Conservation (phyloP, 37 sponge, comb jelly and placozoan genomes). For the Corticium candelabrum region DNA sequence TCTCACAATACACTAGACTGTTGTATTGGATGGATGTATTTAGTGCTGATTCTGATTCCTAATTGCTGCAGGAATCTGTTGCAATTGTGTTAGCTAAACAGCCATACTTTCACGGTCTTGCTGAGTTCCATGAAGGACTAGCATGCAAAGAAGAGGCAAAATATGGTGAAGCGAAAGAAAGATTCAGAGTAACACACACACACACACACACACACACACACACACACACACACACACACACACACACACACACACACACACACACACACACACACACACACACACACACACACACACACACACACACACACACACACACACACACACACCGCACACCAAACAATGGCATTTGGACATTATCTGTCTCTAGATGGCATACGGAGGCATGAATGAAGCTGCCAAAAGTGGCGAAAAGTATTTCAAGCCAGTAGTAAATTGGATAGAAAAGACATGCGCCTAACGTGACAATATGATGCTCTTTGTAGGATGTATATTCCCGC, state of each 20-base stretch:
- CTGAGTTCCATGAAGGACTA: constrained; percentile 57
- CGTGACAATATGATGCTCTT: background rate
- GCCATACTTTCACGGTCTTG: constrained; percentile 59
- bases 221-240: too few species aligned
- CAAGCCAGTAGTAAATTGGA: constrained; percentile 34
- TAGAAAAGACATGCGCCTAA: background rate
- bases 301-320: too few species aligned
- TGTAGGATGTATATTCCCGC: background rate
- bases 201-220: too few species aligned
- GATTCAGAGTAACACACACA: constrained; percentile 37
- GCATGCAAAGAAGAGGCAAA: constrained; percentile 47
- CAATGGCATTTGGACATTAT: too few species aligned
- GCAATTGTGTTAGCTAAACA: constrained; percentile 57
- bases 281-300: too few species aligned
- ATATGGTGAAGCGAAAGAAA: constrained; percentile 57
- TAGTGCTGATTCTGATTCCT: too few species aligned
- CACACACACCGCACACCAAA: too few species aligned
- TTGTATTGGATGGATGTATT: too few species aligned
- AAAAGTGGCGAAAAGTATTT: constrained; percentile 53
- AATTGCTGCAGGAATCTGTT: constrained; percentile 36
- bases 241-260: too few species aligned
- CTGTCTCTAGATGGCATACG: background rate
- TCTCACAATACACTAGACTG: too few species aligned
- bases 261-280: too few species aligned
- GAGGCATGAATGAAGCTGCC: constrained; percentile 45